A percentile compares a stretch with the other conserved stretches of the same genome.
Evolutionary conservation across 1,140 invertebrate species (phyloP).

Genomic region (Apocrypta bakeri): DNA sequence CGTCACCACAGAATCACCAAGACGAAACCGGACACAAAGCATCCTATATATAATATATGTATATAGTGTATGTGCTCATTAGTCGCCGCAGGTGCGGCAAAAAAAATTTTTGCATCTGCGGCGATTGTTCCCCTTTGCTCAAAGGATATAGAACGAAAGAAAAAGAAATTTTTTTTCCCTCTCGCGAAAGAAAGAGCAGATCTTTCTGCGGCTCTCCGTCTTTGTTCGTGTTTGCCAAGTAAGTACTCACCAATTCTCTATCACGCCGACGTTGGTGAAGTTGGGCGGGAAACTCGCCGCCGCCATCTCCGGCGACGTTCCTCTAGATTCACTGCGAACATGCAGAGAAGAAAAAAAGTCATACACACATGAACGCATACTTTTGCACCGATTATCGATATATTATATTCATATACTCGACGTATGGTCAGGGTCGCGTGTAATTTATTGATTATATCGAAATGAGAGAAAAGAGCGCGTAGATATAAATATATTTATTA

Average conservation of each 20-base stretch:
- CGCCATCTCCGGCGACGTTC: conserved; percentile 66
- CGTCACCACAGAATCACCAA: neutral
- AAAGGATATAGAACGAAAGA: neutral
- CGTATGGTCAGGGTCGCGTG: neutral
- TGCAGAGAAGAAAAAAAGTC: neutral
- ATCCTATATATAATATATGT: neutral
- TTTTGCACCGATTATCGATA: neutral
- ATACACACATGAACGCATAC: neutral
- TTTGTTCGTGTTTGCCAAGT: conserved; percentile 16
- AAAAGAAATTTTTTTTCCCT: neutral
- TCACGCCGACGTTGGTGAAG: conserved; percentile 71
- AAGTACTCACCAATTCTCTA: conserved; percentile 71
- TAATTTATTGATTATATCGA: neutral
- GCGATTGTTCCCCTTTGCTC: neutral
- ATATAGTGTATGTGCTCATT: conserved; percentile 17
- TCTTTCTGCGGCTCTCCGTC: neutral
- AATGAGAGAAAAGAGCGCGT: neutral
- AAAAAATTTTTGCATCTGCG: conserved; percentile 14
- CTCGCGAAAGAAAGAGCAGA: conserved; percentile 14
- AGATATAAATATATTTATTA: neutral
- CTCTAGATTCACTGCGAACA: neutral
- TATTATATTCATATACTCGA: neutral
- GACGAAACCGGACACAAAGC: neutral
- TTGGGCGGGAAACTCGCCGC: conserved; percentile 72
- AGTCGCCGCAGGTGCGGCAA: neutral